Conservation (phyloP, 2,888 invertebrate species). For the Epicampocera succincta region DNA sequence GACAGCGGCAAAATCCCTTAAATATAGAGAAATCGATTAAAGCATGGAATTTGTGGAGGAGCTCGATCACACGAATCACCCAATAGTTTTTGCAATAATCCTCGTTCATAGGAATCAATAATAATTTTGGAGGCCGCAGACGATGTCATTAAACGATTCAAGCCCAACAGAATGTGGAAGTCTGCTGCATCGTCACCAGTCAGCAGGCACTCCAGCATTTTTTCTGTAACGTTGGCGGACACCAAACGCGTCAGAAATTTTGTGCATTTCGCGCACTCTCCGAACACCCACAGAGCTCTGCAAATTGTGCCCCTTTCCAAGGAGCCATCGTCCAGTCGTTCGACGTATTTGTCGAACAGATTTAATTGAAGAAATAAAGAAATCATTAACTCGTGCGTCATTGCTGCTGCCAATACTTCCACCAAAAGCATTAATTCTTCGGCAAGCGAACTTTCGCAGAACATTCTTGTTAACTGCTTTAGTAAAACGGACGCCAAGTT, state of each 20-base stretch:
- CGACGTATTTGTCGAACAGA: constrained; percentile 75
- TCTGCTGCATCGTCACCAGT: constrained; percentile 61
- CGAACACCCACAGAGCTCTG: constrained; percentile 73
- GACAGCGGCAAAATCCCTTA: constrained; percentile 67
- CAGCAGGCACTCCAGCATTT: constrained; percentile 74
- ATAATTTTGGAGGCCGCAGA: constrained; percentile 72
- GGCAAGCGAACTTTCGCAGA: constrained; percentile 70
- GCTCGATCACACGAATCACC: neutral
- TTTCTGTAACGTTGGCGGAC: constrained; percentile 70
- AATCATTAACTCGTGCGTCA: constrained; percentile 75
- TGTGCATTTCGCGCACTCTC: constrained; percentile 74
- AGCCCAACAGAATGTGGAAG: constrained; percentile 73
- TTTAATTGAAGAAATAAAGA: constrained; percentile 77
- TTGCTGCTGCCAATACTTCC: constrained; percentile 75
- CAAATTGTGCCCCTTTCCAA: constrained; percentile 69
- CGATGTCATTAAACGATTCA: constrained; percentile 74
- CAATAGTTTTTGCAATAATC: constrained; percentile 69
- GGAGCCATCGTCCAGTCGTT: constrained; percentile 67
- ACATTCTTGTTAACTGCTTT: constrained; percentile 74
- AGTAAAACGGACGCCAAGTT: constrained; percentile 72
- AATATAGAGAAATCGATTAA: neutral
- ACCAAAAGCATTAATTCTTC: constrained; percentile 72
- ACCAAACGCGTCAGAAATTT: constrained; percentile 73
- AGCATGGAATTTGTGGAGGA: neutral
- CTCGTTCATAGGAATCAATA: constrained; percentile 70